Percentiles rank a stretch among this genome's conserved stretches.
phyloP scores from a whole-genome alignment of 2,113 vertebrate genomes.

The Serilophus lunatus region DNA sequence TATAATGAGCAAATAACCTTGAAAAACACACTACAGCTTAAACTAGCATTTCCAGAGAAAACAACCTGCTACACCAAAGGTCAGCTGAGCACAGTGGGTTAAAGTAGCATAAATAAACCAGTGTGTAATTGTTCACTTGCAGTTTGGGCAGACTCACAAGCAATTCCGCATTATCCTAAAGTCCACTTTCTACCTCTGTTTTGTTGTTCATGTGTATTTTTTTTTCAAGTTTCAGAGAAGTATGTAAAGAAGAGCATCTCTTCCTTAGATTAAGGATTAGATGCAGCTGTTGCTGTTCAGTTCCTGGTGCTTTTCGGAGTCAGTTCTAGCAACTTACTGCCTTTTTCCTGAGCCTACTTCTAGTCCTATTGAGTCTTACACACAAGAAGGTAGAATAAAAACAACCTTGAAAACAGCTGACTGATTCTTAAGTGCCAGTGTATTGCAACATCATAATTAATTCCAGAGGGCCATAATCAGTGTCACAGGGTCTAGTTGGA shows the following conservation, averaged over 20 bases:
- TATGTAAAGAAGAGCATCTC: not conserved
- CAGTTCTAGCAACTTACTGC: not conserved
- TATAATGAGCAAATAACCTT: not conserved
- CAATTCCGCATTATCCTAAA: not conserved
- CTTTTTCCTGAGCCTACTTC: not conserved
- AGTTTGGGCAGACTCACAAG: not conserved
- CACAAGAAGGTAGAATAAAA: not conserved
- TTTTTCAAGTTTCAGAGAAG: not conserved
- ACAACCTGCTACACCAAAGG: not conserved
- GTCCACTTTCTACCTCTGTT: not conserved
- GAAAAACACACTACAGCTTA: not conserved
- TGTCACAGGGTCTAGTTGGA: not conserved
- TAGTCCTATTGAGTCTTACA: not conserved
- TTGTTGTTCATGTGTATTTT: fast-evolving
- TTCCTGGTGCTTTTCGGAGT: not conserved
- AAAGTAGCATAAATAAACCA: not conserved
- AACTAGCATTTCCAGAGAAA: not conserved
- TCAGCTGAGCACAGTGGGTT: fast-evolving
- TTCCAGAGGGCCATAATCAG: not conserved
- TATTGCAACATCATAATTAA: not conserved
- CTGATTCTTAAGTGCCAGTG: not conserved
- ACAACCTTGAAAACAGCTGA: not conserved
- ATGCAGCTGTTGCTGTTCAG: not conserved
- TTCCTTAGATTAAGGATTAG: not conserved
- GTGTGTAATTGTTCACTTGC: not conserved